These are phyloP conservation scores for Tetragnatha montana DNA, from an alignment of 2,888 invertebrate species.

Conservation along the genomic window DNA sequence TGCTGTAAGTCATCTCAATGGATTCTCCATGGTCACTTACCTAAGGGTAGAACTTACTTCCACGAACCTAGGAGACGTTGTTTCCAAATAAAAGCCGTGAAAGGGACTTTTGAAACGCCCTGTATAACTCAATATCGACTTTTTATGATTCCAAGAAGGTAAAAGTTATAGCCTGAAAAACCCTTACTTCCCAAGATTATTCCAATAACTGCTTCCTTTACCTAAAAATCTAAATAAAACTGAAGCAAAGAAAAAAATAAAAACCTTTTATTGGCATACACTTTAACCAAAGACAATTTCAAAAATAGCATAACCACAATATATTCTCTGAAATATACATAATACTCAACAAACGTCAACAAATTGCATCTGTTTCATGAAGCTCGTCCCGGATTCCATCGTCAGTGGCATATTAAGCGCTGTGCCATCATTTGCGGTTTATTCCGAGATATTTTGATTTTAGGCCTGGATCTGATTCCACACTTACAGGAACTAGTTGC, in stretches of 20 bases:
- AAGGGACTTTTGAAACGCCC: too few species aligned
- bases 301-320: not conserved
- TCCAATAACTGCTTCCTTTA: too few species aligned
- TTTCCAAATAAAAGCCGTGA: too few species aligned
- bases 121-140: too few species aligned
- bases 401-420: slow-evolving; percentile 27
- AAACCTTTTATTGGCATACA: not conserved
- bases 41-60: too few species aligned
- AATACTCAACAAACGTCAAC: not conserved
- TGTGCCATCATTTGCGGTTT: slow-evolving; percentile 29
- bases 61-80: too few species aligned
- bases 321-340: not conserved
- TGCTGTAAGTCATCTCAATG: too few species aligned
- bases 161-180: too few species aligned
- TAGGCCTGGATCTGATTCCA: slow-evolving; percentile 32
- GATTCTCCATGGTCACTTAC: too few species aligned
- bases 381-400: not conserved
- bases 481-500: slow-evolving; percentile 34
- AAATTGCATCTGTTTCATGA: not conserved
- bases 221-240: too few species aligned
- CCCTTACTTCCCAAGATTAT: too few species aligned
- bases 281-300: not conserved
- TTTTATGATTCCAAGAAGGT: too few species aligned
- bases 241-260: not conserved
- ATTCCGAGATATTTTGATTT: not conserved